These are phyloP conservation scores for Gnatocerus cornutus DNA, from an alignment of 2,888 invertebrate genomes.

Conservation along the genomic window DNA sequence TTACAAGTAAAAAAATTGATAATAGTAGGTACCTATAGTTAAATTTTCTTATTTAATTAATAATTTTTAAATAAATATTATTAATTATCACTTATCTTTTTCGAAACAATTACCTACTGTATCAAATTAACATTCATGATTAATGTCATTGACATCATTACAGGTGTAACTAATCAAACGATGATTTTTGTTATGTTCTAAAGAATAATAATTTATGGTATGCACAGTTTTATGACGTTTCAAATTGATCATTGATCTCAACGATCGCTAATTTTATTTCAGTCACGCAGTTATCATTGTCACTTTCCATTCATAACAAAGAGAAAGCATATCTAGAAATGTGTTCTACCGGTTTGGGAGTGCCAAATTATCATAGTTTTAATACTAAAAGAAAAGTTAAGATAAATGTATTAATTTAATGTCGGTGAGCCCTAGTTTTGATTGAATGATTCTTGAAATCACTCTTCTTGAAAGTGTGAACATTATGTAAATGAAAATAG, in stretches of 20 bases:
- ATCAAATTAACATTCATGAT: not conserved
- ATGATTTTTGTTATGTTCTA: too few relatives aligned
- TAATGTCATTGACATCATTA: constrained; percentile 28
- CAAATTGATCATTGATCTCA: not conserved
- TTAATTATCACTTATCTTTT: too few relatives aligned
- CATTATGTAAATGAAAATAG: too few relatives aligned
- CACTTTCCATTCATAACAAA: constrained; percentile 14
- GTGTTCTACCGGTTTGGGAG: not conserved
- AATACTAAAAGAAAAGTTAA: not conserved
- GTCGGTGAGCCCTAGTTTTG: too few relatives aligned
- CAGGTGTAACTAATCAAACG: not conserved
- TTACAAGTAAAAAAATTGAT: too few relatives aligned
- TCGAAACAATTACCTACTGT: not conserved
- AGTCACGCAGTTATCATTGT: constrained; percentile 8
- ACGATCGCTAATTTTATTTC: too few relatives aligned
- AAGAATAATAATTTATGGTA: too few relatives aligned
- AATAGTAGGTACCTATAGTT: too few relatives aligned
- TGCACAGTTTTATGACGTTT: not conserved
- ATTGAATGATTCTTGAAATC: too few relatives aligned
- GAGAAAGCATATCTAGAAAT: constrained; percentile 20
- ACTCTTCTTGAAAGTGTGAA: too few relatives aligned
- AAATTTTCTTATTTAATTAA: too few relatives aligned
- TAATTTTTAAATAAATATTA: too few relatives aligned
- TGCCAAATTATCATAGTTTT: constrained; percentile 7
- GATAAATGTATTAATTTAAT: not conserved